Base-by-base conservation (phyloP, 2,888 invertebrate species). In the Euzetes globulus region DNA sequence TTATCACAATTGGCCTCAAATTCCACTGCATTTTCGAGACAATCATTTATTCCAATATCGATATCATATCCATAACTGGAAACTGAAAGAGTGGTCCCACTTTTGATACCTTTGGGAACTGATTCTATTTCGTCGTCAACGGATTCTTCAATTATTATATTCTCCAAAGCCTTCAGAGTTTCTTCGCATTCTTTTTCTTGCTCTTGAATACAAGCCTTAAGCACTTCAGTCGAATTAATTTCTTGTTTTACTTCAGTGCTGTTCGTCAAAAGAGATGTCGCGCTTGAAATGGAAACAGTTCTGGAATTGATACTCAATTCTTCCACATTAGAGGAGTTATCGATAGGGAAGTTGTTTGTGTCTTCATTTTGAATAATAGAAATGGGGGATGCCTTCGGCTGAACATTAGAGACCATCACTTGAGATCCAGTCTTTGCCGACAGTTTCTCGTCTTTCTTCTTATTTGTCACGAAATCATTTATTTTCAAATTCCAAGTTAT, bases 401-500 rank as follows among this genome's bases (percentile, higher is more conserved):
- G 45, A 13, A 70, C 6, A 45, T 9, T 25, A 19, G 27, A 1
- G 1, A 6, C 41, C 11, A 2, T 65, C 22, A 19, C 19, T 27
- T 37, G 37, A 65, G 65, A 1, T 17, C 37, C 41, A 19, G 65
- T 19, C 65, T 65, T 65, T 22, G 65, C 7, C 19, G 41, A 65
- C 29, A 37, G 65, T 70, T 70, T 70, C 5, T 70, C 70, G 0
- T 70, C 70, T 25, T 70, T 86, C 83, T 79, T 84, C 80, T 80
- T 83, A 81, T 79, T 85, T 29, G 79, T 77, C 15, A 82, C 75
- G 84, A 82, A 85, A 81, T 83, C 83, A 75, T 81, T 80, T 65
- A 83, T 78, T 75, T 82, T 82, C 71, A 83, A 81, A 78, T 89
- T 90, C 91, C 91, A 92, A n/a, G 84, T 84, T 29, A 86, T 86